Evolutionary conservation across 2,888 invertebrate genomes (phyloP).

Genomic region (Scaptomyza tumidula): DNA sequence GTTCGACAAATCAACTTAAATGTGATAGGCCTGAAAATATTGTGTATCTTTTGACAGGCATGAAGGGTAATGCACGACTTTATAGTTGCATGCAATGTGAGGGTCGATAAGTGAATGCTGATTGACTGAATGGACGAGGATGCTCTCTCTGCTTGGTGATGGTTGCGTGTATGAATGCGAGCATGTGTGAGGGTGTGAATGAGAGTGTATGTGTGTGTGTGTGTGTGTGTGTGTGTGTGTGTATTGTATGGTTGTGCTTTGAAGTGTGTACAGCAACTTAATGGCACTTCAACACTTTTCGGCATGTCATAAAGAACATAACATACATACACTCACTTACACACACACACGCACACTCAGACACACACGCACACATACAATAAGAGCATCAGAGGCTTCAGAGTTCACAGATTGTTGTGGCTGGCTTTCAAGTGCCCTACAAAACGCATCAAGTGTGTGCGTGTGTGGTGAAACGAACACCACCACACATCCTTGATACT

Average conservation of each 20-base stretch:
- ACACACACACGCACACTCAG: slow-evolving; percentile 25
- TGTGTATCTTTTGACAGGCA: slow-evolving; percentile 48
- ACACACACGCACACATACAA: slow-evolving; percentile 31
- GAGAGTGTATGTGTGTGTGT: slow-evolving; percentile 15
- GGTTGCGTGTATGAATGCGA: slow-evolving; percentile 6
- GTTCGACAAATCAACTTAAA: slow-evolving; percentile 22
- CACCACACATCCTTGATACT: slow-evolving; percentile 31
- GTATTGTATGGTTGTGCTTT: slow-evolving; percentile 46
- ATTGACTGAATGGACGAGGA: slow-evolving; percentile 59
- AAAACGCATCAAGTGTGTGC: slow-evolving; percentile 45
- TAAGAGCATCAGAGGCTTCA: slow-evolving; percentile 54
- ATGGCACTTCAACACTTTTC: slow-evolving; percentile 77
- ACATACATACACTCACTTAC: slow-evolving; percentile 30
- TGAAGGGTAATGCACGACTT: slow-evolving; percentile 43
- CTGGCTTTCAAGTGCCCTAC: slow-evolving; percentile 58
- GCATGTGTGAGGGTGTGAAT: slow-evolving; percentile 26
- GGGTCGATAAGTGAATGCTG: slow-evolving; percentile 53
- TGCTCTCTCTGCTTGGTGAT: slow-evolving; percentile 19
- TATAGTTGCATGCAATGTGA: slow-evolving; percentile 61
- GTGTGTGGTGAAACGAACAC: slow-evolving; percentile 13
- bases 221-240: slow-evolving; percentile 14
- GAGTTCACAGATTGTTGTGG: slow-evolving; percentile 58
- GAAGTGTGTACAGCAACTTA: slow-evolving; percentile 69
- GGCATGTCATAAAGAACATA: slow-evolving; percentile 75
- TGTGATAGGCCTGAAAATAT: slow-evolving; percentile 59